These are phyloP conservation scores for Hippopotamus amphibius DNA, from an alignment of 2,113 vertebrate genomes.

Conservation along the genomic window DNA sequence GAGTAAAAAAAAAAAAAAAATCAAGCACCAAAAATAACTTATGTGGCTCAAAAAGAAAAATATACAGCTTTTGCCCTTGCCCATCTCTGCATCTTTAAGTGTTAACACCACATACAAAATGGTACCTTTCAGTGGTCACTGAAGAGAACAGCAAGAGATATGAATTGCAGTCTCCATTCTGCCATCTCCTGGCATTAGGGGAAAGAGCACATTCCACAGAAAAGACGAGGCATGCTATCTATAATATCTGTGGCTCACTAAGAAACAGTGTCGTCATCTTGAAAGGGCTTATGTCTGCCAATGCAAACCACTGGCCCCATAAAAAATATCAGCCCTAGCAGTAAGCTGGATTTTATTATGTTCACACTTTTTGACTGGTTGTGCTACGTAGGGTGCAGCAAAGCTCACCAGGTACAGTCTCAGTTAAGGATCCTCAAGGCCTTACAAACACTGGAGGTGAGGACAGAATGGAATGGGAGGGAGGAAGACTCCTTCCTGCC, in stretches of 20 bases:
- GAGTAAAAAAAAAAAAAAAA: neutral
- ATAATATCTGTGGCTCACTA: neutral
- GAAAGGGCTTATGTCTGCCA: neutral
- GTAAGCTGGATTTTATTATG: neutral
- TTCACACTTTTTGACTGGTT: neutral
- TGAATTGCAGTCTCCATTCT: neutral
- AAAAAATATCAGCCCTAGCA: neutral
- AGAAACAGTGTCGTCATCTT: neutral
- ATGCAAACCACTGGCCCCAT: neutral
- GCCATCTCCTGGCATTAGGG: neutral
- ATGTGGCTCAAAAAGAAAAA: neutral
- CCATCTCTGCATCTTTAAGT: neutral
- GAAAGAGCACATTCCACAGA: neutral
- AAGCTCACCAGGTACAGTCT: neutral
- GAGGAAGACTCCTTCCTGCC: neutral
- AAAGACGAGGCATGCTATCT: neutral
- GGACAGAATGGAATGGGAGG: neutral
- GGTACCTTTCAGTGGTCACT: neutral
- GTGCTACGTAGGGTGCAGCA: accelerated
- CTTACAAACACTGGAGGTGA: neutral
- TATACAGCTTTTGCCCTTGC: neutral
- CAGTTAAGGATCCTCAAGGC: neutral
- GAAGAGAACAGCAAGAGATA: neutral
- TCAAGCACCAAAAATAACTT: neutral
- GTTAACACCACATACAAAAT: neutral